Base-by-base conservation (phyloP, 2,113 vertebrate genomes). In the Kryptolebias marmoratus region DNA sequence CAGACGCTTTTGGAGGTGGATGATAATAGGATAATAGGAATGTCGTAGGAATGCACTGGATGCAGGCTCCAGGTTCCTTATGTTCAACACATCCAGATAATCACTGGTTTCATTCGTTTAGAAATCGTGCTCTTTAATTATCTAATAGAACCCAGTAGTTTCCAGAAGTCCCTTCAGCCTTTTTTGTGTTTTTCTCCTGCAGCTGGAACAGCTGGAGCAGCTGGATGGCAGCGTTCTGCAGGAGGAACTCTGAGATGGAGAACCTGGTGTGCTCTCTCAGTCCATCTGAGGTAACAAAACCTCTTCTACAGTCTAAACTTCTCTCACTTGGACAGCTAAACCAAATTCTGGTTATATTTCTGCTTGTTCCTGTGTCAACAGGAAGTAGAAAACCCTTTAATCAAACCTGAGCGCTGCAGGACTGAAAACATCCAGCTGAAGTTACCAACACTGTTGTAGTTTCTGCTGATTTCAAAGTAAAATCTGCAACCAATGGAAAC, bases 181-280 rank as follows among this genome's bases (percentile, higher is more conserved):
- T 22, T 48, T 45, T 63, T 18, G 4, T 42, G 39, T 42, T 30
- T 10, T 11, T 18, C 22, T 60, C n/a, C 39, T 60, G 5, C 58
- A 60, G 36, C 12, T 49, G 45, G 13, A 47, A 44, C 44, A 31
- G 44, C 28, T 50, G 28, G 13, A 47, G 60, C 44, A 31, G 44
- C 28, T 50, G 28, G 27, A 52, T 52, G 63, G 28, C 63, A 22
- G 27, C 15, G 7, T 52, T 65, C 31, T 65, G 48, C 63, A 53
- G 45, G 22, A 64, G 63, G 39, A 12, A n/a, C 31, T 67, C 64
- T 30, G 52, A 16, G 2, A 22, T 45, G 52, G 36, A 67, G 27
- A 67, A 52, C 18, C 22, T 36, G 22, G 50, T 66, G 36, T 55
- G 18, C 50, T 15, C 15, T 14, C n/a, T 55, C 10, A 55, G 64